Base-by-base conservation (phyloP, 1,140 invertebrate species). In the Adoxophyes honmai region DNA sequence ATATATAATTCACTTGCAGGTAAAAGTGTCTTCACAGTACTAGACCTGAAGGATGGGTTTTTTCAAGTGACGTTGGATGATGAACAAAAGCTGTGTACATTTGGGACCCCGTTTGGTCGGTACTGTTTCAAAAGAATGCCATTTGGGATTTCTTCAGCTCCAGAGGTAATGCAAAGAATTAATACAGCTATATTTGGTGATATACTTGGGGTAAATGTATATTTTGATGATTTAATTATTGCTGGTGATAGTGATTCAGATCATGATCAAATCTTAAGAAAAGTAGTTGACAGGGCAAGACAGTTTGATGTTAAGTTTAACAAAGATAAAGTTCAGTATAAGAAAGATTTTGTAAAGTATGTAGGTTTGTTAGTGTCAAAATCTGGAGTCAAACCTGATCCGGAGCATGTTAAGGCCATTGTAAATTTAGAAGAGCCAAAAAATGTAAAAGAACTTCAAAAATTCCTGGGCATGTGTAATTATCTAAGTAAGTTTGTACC, bases 151-250 rank as follows among this genome's bases (percentile, higher is more conserved):
- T 58, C 52, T 10, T 64, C 39, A 8, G 60, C 70, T 52, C 65
- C 72, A 15, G 82, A 78, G 51, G 63, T 77, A 3, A 87, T 86
- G 60, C 76, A 81, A 21, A 52, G 42, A 52, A 57, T 51, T 14
- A 70, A 75, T 38, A 59, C 61, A 6, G 34, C 69, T 37, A 57
- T 68, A 15, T 59, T 82, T 34, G 60, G 61, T 35, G 71, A 70
- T 9, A 52, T 87, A 11, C 6, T 51, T 28, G 73, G 81, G 13
- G 70, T 85, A 8, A 59, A 62, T 39, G 53, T 71, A 0, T 73
- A 78, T 42, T 55, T 76, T 62, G 79, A 89, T 73, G 83, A 89
- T 58, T 59, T 81, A n/a, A 39, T 87, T 3, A 55, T 86, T 2
- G 60, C 42, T 36, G 77, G 62, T n/a, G 54, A 44, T 35, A 68